Conservation (phyloP, 2,888 invertebrate genomes). For the Tromatobia lineatoria region DNA sequence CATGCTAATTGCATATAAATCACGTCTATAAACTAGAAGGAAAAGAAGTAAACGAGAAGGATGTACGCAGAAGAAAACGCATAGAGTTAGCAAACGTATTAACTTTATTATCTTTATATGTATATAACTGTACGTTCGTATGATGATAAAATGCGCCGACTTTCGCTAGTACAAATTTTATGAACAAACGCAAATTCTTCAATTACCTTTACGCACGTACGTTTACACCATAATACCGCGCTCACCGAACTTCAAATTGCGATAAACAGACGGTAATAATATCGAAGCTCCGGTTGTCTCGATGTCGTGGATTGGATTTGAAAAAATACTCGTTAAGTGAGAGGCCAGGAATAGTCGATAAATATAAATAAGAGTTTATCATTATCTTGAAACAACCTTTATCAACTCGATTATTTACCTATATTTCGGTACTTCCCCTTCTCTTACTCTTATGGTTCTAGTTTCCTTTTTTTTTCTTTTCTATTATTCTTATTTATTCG, state of each 20-base stretch:
- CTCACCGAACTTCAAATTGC: slow-evolving; percentile 32
- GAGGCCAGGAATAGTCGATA: slow-evolving; percentile 35
- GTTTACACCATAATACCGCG: slow-evolving; percentile 53
- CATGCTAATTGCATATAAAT: slow-evolving; percentile 20
- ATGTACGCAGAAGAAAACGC: slow-evolving; percentile 65
- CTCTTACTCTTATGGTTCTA: background rate
- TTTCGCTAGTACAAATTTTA: slow-evolving; percentile 53
- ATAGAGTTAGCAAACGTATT: slow-evolving; percentile 75
- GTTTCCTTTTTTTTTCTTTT: background rate
- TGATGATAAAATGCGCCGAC: slow-evolving; percentile 58
- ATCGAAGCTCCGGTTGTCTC: slow-evolving; percentile 41
- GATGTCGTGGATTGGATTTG: background rate
- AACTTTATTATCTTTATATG: slow-evolving; percentile 73
- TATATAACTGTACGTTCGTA: slow-evolving; percentile 64
- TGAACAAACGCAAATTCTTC: slow-evolving; percentile 47
- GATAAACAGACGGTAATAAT: slow-evolving; percentile 15
- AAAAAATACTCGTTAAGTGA: slow-evolving; percentile 33
- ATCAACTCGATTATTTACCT: slow-evolving; percentile 33
- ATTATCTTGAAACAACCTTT: slow-evolving; percentile 16
- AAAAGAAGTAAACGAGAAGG: slow-evolving; percentile 42
- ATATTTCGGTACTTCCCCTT: slow-evolving; percentile 29
- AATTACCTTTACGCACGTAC: slow-evolving; percentile 52
- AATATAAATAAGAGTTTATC: slow-evolving; percentile 40
- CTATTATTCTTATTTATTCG: slow-evolving; percentile 5
- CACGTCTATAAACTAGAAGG: background rate